Percentiles rank a stretch among this genome's conserved stretches.
Conservation (phyloP, 2,113 vertebrate species). For the Steatornis caripensis region DNA sequence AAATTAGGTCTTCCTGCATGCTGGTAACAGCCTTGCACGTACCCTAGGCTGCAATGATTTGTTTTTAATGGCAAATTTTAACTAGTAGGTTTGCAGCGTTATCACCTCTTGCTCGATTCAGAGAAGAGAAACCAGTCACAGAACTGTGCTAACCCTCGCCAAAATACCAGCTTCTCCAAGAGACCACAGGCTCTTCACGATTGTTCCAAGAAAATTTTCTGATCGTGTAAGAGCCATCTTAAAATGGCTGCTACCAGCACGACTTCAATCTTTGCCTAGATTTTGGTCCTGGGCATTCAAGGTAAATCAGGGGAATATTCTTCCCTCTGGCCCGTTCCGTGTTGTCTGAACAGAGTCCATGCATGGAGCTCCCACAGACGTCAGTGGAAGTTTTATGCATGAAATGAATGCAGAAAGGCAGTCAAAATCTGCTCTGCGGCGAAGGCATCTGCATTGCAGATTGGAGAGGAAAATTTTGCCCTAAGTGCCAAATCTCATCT, state of each 20-base stretch:
- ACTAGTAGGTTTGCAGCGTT: not conserved
- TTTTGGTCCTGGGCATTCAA: not conserved
- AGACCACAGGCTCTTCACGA: not conserved
- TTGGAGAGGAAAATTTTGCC: constrained; percentile 47
- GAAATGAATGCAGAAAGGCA: not conserved
- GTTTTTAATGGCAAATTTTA: not conserved
- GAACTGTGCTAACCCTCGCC: not conserved
- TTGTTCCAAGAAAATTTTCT: not conserved
- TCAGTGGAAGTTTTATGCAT: not conserved
- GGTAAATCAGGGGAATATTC: not conserved
- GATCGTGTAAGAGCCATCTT: not conserved
- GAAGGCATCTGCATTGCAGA: constrained; percentile 63
- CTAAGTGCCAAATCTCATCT: constrained; percentile 48
- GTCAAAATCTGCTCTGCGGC: constrained; percentile 27
- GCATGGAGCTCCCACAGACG: not conserved
- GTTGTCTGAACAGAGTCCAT: not conserved
- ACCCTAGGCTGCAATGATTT: not conserved
- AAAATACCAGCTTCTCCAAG: not conserved
- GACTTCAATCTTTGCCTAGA: not conserved
- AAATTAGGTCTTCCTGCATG: not conserved
- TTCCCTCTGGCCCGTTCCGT: not conserved
- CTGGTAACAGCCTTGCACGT: not conserved
- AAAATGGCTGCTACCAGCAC: not conserved
- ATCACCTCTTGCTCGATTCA: not conserved
- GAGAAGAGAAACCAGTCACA: not conserved